Conservation (phyloP, 2,113 vertebrate species). For the Sprattus sprattus region DNA sequence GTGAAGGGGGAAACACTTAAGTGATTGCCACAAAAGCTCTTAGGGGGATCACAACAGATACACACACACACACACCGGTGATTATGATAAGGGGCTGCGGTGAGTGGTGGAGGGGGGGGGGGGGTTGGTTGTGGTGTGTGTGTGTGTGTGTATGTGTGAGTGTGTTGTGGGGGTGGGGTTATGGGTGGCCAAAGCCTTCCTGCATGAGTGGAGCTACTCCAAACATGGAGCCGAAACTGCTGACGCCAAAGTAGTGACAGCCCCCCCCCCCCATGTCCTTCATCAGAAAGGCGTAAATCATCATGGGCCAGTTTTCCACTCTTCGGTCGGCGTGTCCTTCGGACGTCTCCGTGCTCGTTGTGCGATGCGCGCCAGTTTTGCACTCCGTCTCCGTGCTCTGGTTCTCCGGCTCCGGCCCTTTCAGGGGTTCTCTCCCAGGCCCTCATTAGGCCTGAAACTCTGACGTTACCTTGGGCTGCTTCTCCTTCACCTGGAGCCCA, state of each 20-base stretch:
- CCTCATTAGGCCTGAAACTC: background rate
- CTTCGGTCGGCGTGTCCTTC: background rate
- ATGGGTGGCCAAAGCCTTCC: background rate
- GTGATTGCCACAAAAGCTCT: conserved; percentile 54
- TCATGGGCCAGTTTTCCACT: background rate
- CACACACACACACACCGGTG: background rate
- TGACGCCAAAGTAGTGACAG: background rate
- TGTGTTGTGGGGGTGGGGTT: background rate
- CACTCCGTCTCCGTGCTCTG: background rate
- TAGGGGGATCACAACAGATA: conserved; percentile 51
- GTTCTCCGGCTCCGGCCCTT: background rate
- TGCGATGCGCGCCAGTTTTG: too few species aligned
- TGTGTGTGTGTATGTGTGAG: background rate
- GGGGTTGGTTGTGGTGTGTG: background rate
- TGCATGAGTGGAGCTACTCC: conserved; percentile 1
- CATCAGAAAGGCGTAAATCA: conserved; percentile 7
- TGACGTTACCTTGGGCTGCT: background rate
- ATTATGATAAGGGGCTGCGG: conserved; percentile 44
- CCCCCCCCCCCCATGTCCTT: background rate
- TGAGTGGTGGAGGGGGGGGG: background rate
- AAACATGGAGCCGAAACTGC: background rate
- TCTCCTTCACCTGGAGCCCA: background rate
- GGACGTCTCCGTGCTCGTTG: background rate
- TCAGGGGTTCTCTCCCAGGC: background rate
- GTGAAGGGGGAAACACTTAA: conserved; percentile 57